Conservation (phyloP, 2,888 invertebrate species). For the Caenorhabditis auriculariae region DNA sequence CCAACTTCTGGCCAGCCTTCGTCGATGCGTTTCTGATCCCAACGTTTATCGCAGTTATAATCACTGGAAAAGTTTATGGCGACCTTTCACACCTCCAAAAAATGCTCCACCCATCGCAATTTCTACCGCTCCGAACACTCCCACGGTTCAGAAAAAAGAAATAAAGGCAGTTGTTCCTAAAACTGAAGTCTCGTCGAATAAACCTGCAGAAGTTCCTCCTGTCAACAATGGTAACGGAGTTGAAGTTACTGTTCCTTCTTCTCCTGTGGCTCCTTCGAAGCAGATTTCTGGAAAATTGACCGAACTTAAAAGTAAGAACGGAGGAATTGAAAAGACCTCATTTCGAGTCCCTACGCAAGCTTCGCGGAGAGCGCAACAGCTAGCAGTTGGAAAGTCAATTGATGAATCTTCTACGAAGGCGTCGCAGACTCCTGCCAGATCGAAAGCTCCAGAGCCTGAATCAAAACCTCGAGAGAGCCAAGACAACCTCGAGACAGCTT, state of each 20-base stretch:
- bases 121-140: conserved; percentile 11
- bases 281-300: conserved; percentile 40
- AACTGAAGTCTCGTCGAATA: background rate
- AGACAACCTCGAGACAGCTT: no score
- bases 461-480: background rate
- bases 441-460: background rate
- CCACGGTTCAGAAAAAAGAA: background rate
- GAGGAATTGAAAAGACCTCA: conserved; percentile 8
- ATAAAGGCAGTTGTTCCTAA: background rate
- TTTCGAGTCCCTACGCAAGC: conserved; percentile 23
- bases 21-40: conserved; percentile 58
- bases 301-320: conserved; percentile 32
- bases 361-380: conserved; percentile 7
- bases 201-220: background rate
- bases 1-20: conserved; percentile 47
- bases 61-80: conserved; percentile 48
- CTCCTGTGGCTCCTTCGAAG: conserved; percentile 6
- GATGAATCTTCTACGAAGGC: no score
- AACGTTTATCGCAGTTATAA: conserved; percentile 57
- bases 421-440: background rate
- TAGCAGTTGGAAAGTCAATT: no score
- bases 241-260: background rate
- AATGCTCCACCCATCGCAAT: conserved; percentile 18
- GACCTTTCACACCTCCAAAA: conserved; percentile 32
- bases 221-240: background rate